These are phyloP conservation scores for Eurosta solidaginis DNA, from an alignment of 1,140 invertebrate species.

Conservation along the genomic window DNA sequence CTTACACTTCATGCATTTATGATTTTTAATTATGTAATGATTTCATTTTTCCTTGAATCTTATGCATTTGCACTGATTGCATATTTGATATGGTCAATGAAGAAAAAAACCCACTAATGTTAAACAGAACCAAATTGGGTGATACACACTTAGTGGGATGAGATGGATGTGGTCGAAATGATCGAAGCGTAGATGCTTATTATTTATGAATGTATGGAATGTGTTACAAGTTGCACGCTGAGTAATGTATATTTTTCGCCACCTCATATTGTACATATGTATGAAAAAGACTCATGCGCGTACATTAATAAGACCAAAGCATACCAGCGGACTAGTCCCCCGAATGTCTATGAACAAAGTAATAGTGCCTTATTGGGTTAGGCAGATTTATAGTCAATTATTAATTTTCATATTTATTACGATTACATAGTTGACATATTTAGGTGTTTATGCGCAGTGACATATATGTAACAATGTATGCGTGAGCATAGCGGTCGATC, in stretches of 20 bases:
- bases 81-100: not conserved
- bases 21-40: not conserved
- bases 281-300: not conserved
- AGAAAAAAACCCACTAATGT: not conserved
- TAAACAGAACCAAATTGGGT: not conserved
- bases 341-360: not conserved
- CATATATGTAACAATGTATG: no score
- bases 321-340: not conserved
- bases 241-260: not conserved
- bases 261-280: not conserved
- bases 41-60: not conserved
- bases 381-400: not conserved
- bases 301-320: no score
- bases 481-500: not conserved
- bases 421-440: not conserved
- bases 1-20: not conserved
- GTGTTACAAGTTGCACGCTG: not conserved
- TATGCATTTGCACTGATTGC: no score
- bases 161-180: not conserved
- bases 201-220: not conserved
- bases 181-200: not conserved
- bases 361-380: not conserved
- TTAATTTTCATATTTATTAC: slow-evolving; percentile 14
- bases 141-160: not conserved
- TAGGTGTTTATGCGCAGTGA: not conserved